Evolutionary conservation across 53 echinoderm and acorn worm species (phyloP), one percentile per base, ranked within the genome.

Genomic region (Apostichopus leukothele): DNA sequence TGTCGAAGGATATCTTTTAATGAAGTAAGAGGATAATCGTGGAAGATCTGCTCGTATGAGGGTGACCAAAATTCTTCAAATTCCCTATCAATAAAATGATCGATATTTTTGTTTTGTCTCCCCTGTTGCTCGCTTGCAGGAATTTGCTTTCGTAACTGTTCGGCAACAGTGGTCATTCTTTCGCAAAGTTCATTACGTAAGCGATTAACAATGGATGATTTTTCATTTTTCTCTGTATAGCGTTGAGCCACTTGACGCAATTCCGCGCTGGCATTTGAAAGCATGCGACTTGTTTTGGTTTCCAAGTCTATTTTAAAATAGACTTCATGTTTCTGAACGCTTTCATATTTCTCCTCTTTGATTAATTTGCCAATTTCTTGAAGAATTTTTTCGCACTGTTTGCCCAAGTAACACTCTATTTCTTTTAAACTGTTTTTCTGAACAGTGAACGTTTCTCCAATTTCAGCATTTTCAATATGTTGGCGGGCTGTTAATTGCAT

Each of bases 221-320:
- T 76, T 76, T 25, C 76, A 9, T 7, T 51, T 76, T 4, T 50
- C 13, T 76, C 51, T 19, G 22, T 9, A 25, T 76, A 16, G 0
- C 22, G 51, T 5, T 76, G 6, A 5, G 76, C 27, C 11, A 76
- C 22, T 25, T 51, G 27, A 6, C 26, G 39, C 5, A 76, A 27
- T 2, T 76, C 8, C 7, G 6, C 51, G 12, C 8, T 22, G 39
- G 13, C 51, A 2, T 51, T 25, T 11, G 27, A 25, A 27, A 27
- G 27, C 22, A 76, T 76, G 26, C 9, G 8, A 9, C 8, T 27
- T 25, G 3, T 5, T 52, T 4, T 52, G 5, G 51, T 78, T 78
- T 78, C 11, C 10, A 78, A 78, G 51, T 78, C 78, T 18, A 53
- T 12, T 13, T 78, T 51, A 12, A 78, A 78, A n/a, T 50, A 78